Base-by-base conservation (phyloP, 2,113 vertebrate genomes). In the Trichechus manatus region DNA sequence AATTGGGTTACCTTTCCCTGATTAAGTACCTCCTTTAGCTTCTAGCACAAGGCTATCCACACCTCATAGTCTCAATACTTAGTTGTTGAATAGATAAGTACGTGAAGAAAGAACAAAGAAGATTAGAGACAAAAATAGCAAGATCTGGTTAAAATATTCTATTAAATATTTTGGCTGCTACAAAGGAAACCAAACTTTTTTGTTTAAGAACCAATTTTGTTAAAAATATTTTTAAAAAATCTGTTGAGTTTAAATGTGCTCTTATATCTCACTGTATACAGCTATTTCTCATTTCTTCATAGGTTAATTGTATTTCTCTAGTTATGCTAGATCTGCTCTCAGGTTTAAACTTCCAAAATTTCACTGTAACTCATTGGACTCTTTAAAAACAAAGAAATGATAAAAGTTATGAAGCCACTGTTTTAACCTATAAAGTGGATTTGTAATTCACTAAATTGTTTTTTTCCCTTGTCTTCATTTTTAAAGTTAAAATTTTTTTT, bases 151-250 rank as follows among this genome's bases (percentile, higher is more conserved):
- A 92, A 80, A n/a, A 87, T 29, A 80, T 85, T 83, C n/a, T 91
- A 66, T 70, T 94, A 87, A 97, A 78, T 87, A 91, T 96, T 93
- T 92, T 59, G 63, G 4, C 20, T 91, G 50, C 66, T 93, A 79
- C 84, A 96, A 95, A 66, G 19, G 59, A 94, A 87, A 97, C 59
- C 33, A 88, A 95, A 31, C 56, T 4, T 33, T 50, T 59, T 88
- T 80, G 23, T 74, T 82, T 82, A 63, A 36, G n/a, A 95, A 85
- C 36, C 78, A 27, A 70, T 75, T 50, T 11, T 9, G 88, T 72
- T 72, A 53, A 79, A 53, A 53, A 31, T 44, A 74, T 61, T 53
- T 47, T 80, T 50, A 33, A 70, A 64, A 66, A 63, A 22, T 22
- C 77, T 80, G 17, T 47, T 92, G 9, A 29, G 75, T 84, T 92